Base-by-base conservation (phyloP, 2,797 vertebrate genomes). In the Anisognathus igniventris region DNA sequence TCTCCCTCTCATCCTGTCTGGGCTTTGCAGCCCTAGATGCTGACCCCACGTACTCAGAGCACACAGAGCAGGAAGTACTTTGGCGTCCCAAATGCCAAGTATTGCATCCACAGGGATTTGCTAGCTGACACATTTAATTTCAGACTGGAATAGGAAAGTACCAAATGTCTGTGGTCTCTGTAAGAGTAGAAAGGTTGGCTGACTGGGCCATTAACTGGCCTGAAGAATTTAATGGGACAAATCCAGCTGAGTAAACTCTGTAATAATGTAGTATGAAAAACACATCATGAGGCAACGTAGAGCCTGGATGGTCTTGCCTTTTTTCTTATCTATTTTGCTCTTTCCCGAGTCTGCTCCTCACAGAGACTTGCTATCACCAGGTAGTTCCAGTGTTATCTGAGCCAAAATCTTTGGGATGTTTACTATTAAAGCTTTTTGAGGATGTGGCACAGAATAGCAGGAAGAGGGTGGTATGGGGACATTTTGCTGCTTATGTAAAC, bases 401-500 rank as follows among this genome's bases (percentile, higher is more conserved):
- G 35, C 18, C 17, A 53, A 86, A 89, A 72, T 39, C n/a, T 88
- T 68, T 66, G 47, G 10, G 27, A 62, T 50, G 40, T 57, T 89
- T 79, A 64, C 33, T 67, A 6, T 39, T 27, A 21, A 19, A 45
- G 13, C 6, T 62, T 78, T 78, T 44, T 76, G 27, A 71, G 56
- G 56, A 89, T 56, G 37, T 79, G 68, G 33, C 64, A 90, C 14
- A 71, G 65, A 90, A 71, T 8, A 86, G 24, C 37, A 81, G 40
- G 56, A 87, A 51, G 35, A 76, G 12, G 45, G 23, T 58, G 56
- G 30, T 65, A 75, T 2, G 7, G 56, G 39, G 25, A 71, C 50
- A 54, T 66, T 85, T 74, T 71, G 57, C 45, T 90, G 61, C 71
- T 77, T 87, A 74, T 2, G 2, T 78, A 64, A 90, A 61, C 1